Evolutionary conservation across 2,113 vertebrate genomes (phyloP).

Genomic region (Hyla sarda): DNA sequence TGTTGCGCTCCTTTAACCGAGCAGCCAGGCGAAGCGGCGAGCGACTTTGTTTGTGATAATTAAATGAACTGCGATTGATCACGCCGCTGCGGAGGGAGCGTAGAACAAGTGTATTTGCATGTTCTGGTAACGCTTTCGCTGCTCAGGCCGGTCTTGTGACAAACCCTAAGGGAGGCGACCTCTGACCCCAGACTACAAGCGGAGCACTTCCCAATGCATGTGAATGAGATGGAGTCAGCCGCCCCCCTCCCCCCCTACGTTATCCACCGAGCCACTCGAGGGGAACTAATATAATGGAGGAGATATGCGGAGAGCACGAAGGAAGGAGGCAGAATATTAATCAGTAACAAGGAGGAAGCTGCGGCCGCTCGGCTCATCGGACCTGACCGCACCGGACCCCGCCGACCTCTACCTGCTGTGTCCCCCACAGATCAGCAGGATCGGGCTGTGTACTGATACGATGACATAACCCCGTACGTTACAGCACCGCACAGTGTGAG

Average conservation of each 20-base stretch:
- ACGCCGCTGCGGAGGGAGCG: conserved; percentile 73
- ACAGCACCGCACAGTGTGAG: too few species aligned
- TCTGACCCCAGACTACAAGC: conserved; percentile 78
- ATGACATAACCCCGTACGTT: too few species aligned
- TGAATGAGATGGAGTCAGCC: conserved; percentile 76
- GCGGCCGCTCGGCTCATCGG: conserved; percentile 65
- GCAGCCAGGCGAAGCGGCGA: conserved; percentile 69
- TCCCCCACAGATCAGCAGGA: too few species aligned
- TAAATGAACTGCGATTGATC: conserved; percentile 81
- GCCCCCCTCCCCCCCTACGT: conserved; percentile 67
- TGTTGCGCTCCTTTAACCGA: conserved; percentile 58
- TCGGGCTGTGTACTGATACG: too few species aligned
- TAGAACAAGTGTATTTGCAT: conserved; percentile 80
- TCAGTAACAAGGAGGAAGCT: conserved; percentile 81
- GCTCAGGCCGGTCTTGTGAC: conserved; percentile 67
- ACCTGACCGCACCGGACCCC: too few species aligned
- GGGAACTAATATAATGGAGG: conserved; percentile 81
- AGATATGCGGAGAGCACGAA: conserved; percentile 71
- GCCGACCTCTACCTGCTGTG: neutral
- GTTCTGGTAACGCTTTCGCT: conserved; percentile 80
- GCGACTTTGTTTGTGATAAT: conserved; percentile 81
- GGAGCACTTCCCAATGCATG: conserved; percentile 70
- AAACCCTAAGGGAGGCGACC: conserved; percentile 71
- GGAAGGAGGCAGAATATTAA: conserved; percentile 60
- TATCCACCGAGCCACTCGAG: conserved; percentile 71